These are phyloP conservation scores for Congeria kusceri DNA, from an alignment of 2,888 invertebrate species.

Conservation along the genomic window DNA sequence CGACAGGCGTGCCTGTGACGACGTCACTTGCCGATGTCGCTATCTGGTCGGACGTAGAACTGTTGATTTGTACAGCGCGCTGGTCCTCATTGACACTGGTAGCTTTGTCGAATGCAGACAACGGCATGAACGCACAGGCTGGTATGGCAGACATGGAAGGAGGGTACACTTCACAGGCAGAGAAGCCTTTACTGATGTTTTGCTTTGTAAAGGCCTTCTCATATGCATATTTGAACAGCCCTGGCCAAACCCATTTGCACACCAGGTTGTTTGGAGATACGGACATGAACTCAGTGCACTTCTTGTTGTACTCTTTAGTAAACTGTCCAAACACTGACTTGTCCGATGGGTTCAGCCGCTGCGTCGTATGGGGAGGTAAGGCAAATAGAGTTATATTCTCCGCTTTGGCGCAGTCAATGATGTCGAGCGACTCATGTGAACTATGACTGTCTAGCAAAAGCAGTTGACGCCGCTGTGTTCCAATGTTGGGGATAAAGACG, in stretches of 20 bases:
- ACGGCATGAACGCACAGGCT: constrained; percentile 8
- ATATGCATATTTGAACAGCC: constrained; percentile 23
- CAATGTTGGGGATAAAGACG: constrained; percentile 37
- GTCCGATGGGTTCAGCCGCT: constrained; percentile 19
- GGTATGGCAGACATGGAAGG: constrained; percentile 8
- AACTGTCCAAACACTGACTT: constrained; percentile 31
- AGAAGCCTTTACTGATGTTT: constrained; percentile 29
- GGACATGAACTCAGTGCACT: constrained; percentile 25
- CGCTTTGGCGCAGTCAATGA: constrained; percentile 9
- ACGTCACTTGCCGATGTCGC: no score
- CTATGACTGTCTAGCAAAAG: constrained; percentile 52
- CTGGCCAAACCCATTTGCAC: constrained; percentile 25
- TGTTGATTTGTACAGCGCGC: no score
- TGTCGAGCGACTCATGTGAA: constrained; percentile 37
- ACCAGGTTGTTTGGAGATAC: constrained; percentile 24
- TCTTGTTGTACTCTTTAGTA: constrained; percentile 17
- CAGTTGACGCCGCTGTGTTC: constrained; percentile 48
- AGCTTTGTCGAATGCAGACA: not conserved
- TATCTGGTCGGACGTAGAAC: no score
- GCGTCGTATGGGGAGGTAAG: constrained; percentile 22
- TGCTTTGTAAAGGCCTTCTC: constrained; percentile 15
- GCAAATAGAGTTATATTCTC: constrained; percentile 11
- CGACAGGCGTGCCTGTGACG: no score
- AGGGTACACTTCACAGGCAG: constrained; percentile 20
- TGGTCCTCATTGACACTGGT: no score